Evolutionary conservation across 2,113 vertebrate species (phyloP), one percentile per base, ranked within the genome.

Genomic region (Hoplias malabaricus): DNA sequence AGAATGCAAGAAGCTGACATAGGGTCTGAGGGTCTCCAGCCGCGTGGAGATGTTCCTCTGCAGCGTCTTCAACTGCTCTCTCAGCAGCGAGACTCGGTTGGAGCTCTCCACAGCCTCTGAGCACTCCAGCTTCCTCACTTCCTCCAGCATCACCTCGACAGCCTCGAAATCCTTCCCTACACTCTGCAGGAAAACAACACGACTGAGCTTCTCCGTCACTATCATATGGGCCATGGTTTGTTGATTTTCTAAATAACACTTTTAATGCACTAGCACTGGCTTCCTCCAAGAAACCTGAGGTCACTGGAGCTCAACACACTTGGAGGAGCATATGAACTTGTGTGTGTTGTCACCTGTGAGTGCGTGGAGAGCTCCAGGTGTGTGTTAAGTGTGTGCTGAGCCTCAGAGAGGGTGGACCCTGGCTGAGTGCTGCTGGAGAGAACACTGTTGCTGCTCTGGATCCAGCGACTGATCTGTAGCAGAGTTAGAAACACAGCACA

Each of bases 341-440:
- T 1, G n/a, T 43, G n/a, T 23, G 21, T 36, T 69, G 2, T 92
- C 90, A 96, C 95, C 95, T 95, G 90, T 72, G 84, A 83, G 87
- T 94, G 87, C 71, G 86, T 84, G 34, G 87, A 90, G 72, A 96
- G 70, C 78, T 94, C 91, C 66, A 93, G 76, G 74, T 96, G 92
- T 84, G 86, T 90, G 56, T 83, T 85, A 80, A 94, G 83, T 85
- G 91, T 71, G 75, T 88, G 84, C 84, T 94, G 89, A 3, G 88
- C 90, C 70, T 94, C 91, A 50, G 86, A 85, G 67, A 92, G 82
- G 70, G 36, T 88, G 0, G 69, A 90, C 48, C 92, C 88, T 0
- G 92, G 84, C 75, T 92, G 88, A 75, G 87, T 29, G 67, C 75
- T 80, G 69, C 23, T 88, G 23, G 88, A 87, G 53, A 96, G 85